Evolutionary conservation across 2,888 invertebrate species (phyloP).

Genomic region (Agonopterix heracliana): DNA sequence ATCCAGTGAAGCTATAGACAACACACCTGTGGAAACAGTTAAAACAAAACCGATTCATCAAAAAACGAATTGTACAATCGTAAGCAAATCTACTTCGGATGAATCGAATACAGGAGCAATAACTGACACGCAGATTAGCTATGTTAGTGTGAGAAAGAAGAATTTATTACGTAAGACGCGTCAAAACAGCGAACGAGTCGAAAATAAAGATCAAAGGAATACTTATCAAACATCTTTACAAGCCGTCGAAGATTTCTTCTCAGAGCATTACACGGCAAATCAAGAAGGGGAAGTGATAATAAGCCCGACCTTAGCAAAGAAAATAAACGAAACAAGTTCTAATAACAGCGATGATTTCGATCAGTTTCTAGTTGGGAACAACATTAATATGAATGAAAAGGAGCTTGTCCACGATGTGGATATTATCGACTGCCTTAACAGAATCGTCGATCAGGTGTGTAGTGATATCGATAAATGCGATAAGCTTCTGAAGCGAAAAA

Average conservation of each 20-base stretch:
- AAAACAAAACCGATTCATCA: conserved; percentile 2
- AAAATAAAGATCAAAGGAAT: conserved; percentile 7
- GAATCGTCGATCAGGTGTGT: conserved; percentile 49
- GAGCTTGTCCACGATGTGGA: conserved; percentile 30
- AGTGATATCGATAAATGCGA: conserved; percentile 38
- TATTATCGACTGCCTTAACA: conserved; percentile 45
- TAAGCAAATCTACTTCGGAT: conserved; percentile 41
- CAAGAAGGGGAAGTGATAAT: conserved; percentile 27
- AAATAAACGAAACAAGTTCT: conserved; percentile 48
- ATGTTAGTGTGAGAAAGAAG: conserved; percentile 27
- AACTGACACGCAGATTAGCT: conserved; percentile 34
- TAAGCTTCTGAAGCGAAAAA: conserved; percentile 25
- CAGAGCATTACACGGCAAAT: conserved; percentile 40
- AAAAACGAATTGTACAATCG: conserved; percentile 14
- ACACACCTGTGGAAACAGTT: conserved; percentile 23
- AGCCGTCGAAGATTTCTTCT: conserved; percentile 44
- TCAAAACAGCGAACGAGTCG: neutral
- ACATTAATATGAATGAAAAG: conserved; percentile 16
- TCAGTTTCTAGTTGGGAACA: conserved; percentile 19
- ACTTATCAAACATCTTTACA: conserved; percentile 19
- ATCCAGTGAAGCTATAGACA: conserved; percentile 30
- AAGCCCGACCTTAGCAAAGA: conserved; percentile 47
- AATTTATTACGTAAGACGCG: conserved; percentile 8
- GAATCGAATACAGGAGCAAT: conserved; percentile 47
- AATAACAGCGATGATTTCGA: conserved; percentile 39